Percentiles rank a stretch among this genome's conserved stretches.
These are phyloP conservation scores for Lamprologus ornatipinnis DNA, from an alignment of 2,113 vertebrate species.

Conservation along the genomic window DNA sequence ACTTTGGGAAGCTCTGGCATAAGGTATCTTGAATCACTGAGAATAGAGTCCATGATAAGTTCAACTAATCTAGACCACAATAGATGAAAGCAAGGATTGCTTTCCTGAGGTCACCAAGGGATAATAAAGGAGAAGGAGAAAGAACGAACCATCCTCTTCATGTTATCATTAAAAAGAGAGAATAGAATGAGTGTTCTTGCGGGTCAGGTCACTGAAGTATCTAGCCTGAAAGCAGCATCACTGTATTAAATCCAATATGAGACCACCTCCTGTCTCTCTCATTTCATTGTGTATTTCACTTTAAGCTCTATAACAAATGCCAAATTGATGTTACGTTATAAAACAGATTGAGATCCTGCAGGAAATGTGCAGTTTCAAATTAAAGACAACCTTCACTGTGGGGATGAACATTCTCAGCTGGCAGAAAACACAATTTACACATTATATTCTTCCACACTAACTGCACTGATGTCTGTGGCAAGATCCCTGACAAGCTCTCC, in stretches of 20 bases:
- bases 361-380: background rate
- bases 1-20: background rate
- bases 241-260: background rate
- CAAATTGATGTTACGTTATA: background rate
- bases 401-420: background rate
- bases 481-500: conserved; percentile 21
- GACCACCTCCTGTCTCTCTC: background rate
- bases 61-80: conserved; percentile 1
- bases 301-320: background rate
- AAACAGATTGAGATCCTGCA: background rate
- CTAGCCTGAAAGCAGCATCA: conserved; percentile 5
- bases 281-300: background rate
- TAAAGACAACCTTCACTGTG: background rate
- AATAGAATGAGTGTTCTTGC: background rate
- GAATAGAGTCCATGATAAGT: background rate
- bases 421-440: conserved; percentile 3
- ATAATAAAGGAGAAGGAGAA: conserved; percentile 30
- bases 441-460: background rate
- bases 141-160: background rate
- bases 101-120: conserved; percentile 21
- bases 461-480: background rate
- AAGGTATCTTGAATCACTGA: background rate
- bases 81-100: conserved; percentile 41
- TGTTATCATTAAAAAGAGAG: conserved; percentile 45
- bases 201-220: conserved; percentile 21